Evolutionary conservation across 2,888 invertebrate genomes (phyloP).

Genomic region (Troides helena): DNA sequence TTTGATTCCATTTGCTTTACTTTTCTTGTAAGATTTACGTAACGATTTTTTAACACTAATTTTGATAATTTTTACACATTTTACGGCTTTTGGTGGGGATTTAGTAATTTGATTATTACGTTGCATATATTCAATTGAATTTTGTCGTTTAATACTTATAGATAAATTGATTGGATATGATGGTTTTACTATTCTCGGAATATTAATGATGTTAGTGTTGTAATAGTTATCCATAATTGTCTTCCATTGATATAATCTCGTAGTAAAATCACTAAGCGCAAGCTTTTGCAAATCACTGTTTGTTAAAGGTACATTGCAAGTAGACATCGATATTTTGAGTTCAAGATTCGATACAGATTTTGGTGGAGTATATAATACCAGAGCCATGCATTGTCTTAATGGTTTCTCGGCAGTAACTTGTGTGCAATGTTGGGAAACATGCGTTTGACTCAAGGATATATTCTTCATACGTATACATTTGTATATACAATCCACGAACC

Average conservation of each 20-base stretch:
- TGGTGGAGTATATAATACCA: constrained; percentile 17
- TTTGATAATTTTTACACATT: constrained; percentile 2
- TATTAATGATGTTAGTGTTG: background rate
- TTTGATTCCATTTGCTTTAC: constrained; percentile 51
- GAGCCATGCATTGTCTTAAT: constrained; percentile 12
- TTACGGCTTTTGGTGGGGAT: background rate
- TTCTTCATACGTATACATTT: constrained; percentile 1
- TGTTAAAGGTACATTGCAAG: background rate
- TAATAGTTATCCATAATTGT: background rate
- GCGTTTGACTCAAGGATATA: background rate
- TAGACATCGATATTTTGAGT: background rate
- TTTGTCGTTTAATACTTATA: background rate
- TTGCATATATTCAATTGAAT: background rate
- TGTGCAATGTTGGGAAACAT: background rate
- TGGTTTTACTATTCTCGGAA: background rate
- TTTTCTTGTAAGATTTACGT: constrained; percentile 55
- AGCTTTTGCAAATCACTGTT: background rate
- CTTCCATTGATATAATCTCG: background rate
- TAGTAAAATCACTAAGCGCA: constrained; percentile 4
- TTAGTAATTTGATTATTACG: background rate
- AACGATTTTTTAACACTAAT: constrained; percentile 40
- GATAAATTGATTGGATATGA: background rate
- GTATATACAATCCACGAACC: background rate
- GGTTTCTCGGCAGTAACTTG: background rate
- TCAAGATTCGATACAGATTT: background rate